phyloP scores from a whole-genome alignment of 92 coral and sea anemone genomes.

The Pocillopora meandrina region DNA sequence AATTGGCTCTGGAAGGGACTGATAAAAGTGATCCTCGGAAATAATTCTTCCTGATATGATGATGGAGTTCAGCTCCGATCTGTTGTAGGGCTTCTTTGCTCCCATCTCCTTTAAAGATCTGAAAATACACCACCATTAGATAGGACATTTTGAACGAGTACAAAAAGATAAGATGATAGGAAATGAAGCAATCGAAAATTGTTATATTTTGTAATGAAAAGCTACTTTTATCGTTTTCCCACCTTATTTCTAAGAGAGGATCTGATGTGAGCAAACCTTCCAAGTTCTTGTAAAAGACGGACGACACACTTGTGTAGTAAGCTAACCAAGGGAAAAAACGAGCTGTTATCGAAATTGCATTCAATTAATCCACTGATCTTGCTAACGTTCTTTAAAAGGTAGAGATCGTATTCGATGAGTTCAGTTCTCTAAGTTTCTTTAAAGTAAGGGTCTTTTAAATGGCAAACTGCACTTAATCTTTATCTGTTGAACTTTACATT shows the following conservation, averaged over 20 bases:
- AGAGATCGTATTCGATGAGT: too few species aligned
- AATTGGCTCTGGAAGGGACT: slow-evolving; percentile 70
- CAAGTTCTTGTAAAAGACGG: slow-evolving; percentile 73
- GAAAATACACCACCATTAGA: not conserved
- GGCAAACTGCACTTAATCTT: not conserved
- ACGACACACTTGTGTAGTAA: slow-evolving; percentile 62
- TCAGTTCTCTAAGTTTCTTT: too few species aligned
- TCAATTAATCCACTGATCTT: not conserved
- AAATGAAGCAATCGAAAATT: not conserved
- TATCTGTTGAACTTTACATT: not conserved
- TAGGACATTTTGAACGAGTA: not conserved
- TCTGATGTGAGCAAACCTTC: slow-evolving; percentile 67
- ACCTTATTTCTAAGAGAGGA: slow-evolving; percentile 73
- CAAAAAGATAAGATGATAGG: not conserved
- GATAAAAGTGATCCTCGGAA: slow-evolving; percentile 48
- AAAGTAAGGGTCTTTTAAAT: too few species aligned
- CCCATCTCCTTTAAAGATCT: slow-evolving; percentile 39
- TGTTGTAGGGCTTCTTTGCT: slow-evolving; percentile 25
- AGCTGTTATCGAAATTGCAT: not conserved
- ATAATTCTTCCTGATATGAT: slow-evolving; percentile 75
- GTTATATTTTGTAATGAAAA: not conserved
- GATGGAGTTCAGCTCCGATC: slow-evolving; percentile 71
- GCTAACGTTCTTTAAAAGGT: too few species aligned
- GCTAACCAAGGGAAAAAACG: slow-evolving; percentile 32
- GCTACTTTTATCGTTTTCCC: slow-evolving; percentile 9